Percentiles rank a stretch among this genome's conserved stretches.
phyloP scores from a whole-genome alignment of 2,113 vertebrate genomes.

The Ptilonorhynchus violaceus region DNA sequence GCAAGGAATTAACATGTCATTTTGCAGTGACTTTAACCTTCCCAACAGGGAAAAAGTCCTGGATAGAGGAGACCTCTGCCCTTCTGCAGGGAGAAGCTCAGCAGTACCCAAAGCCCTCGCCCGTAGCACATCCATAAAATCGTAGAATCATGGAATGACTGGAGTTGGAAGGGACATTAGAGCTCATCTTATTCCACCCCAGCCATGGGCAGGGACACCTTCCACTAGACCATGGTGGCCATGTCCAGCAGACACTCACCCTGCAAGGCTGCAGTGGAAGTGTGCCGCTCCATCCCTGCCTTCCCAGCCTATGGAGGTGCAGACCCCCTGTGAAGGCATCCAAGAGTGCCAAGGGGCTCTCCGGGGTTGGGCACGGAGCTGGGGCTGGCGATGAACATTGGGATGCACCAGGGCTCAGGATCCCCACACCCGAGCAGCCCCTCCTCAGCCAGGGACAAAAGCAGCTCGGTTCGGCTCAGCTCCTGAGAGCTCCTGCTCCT shows the following conservation, averaged over 20 bases:
- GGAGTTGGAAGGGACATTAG: background rate
- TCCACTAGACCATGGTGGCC: background rate
- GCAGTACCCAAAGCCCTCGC: background rate
- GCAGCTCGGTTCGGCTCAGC: background rate
- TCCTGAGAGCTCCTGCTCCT: background rate
- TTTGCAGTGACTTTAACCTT: background rate
- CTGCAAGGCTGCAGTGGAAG: background rate
- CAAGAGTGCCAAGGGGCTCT: rapidly evolving
- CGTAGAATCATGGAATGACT: background rate
- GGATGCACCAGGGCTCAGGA: background rate
- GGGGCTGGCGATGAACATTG: rapidly evolving
- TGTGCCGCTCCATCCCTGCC: background rate
- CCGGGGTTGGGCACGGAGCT: background rate
- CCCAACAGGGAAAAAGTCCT: background rate
- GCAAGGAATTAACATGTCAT: background rate
- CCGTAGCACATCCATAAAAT: background rate
- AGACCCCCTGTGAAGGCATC: background rate
- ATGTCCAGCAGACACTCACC: background rate
- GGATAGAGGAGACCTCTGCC: background rate
- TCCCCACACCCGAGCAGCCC: background rate
- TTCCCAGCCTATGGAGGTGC: background rate
- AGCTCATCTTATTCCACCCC: background rate
- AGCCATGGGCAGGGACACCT: background rate
- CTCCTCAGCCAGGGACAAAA: background rate
- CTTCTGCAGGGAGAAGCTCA: background rate